Evolutionary conservation across 23 tunicate genomes (phyloP), one percentile per base, ranked within the genome.

Genomic region (Diplosoma virens): DNA sequence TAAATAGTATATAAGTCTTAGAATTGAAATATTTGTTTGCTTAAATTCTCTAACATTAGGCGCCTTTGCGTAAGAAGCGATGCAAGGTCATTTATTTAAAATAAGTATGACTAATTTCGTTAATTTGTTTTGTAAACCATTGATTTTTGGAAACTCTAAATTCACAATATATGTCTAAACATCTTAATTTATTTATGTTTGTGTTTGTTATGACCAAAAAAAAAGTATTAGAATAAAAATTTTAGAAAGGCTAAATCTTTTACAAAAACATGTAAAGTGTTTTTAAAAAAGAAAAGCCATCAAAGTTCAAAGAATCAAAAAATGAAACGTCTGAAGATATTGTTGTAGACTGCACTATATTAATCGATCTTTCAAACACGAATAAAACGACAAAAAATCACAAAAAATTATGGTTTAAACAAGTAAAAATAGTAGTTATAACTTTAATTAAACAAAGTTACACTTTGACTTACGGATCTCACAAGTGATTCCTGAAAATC

Each of bases 401-500:
- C 11, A 9, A 16, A 45, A 45, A 45, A 45, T 11, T 9, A 45
- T 45, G 11, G 16, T 16, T 45, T 16, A 45, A 45, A 45, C 52
- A 45, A 45, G 52, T 9, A 16, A 16, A 45, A 45, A 45, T 45
- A 45, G 52, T 45, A 9, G 52, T 11, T 16, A 45, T 9, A 45
- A 45, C 52, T 16, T 45, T 45, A 16, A 9, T 45, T 45, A 45
- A 11, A 11, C 52, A 45, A 11, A 16, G 16, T 45, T 16, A 45
- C n/a, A 45, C 16, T 45, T 11, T 11, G 52, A 45, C 52, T 9
- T 16, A 45, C 14, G 37, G 11, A 27, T 26, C 20, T 25, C 33
- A 50, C 79, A 74, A 6, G 29, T 20, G 66, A 66, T 24, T 11
- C 79, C 79, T 17, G 31, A 3, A 35, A 3, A 78, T 21, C 30